phyloP scores from a whole-genome alignment of 1,140 invertebrate genomes.

The Dysdera silvatica region DNA sequence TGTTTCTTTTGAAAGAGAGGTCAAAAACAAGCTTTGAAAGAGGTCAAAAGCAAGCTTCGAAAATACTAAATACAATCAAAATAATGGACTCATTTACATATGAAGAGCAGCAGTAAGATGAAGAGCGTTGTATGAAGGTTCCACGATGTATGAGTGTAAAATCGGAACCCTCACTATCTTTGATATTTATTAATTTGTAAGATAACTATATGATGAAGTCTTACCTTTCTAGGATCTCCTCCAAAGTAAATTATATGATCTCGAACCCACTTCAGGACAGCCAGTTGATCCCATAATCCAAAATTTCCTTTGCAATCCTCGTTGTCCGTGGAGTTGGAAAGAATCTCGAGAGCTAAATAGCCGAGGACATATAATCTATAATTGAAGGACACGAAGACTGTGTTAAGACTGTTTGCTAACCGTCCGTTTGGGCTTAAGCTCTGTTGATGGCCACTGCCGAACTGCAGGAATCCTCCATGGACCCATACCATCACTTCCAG shows the following conservation, averaged over 20 bases:
- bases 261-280: slow-evolving; percentile 82
- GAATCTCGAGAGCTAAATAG: slow-evolving; percentile 15
- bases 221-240: slow-evolving; percentile 82
- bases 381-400: slow-evolving; percentile 57
- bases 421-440: slow-evolving; percentile 61
- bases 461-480: slow-evolving; percentile 53
- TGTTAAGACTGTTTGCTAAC: slow-evolving; percentile 58
- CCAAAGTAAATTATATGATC: slow-evolving; percentile 86
- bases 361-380: slow-evolving; percentile 48
- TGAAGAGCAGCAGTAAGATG: too few relatives aligned
- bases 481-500: slow-evolving; percentile 50
- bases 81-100: too few relatives aligned
- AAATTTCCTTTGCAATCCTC: slow-evolving; percentile 65
- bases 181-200: too few relatives aligned
- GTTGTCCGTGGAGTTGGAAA: background rate
- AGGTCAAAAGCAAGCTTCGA: too few relatives aligned
- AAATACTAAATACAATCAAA: too few relatives aligned
- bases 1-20: too few relatives aligned
- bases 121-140: too few relatives aligned
- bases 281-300: slow-evolving; percentile 88
- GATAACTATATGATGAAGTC: background rate
- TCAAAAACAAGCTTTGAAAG: too few relatives aligned
- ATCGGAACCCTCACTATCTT: too few relatives aligned
- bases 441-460: slow-evolving; percentile 46
- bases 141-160: too few relatives aligned